Base-by-base conservation (phyloP, 1,140 invertebrate species). In the Aphis craccivora region DNA sequence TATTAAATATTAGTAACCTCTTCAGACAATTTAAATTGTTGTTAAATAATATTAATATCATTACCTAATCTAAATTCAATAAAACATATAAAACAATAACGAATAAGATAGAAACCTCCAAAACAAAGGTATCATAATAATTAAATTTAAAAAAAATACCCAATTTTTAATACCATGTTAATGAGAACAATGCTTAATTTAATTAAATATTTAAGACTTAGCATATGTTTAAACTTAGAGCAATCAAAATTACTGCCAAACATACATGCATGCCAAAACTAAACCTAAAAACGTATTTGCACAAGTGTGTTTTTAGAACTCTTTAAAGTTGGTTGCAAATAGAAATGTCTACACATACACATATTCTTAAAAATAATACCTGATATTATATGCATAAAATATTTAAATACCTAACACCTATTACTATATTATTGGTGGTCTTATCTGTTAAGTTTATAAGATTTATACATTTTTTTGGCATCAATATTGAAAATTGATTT, bases 251-350 rank as follows among this genome's bases (percentile, higher is more conserved):
- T 55, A 89, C 55, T 37, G 35, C n/a, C 87, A 89, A 55, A 40
- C 25, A 45, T 43, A 86, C 37, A 45, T 30, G 22, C 35, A 89
- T 89, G 51, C 35, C 88, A 87, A 55, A 40, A 76, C 60, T n/a
- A 76, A 45, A 89, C 51, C 22, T 4, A 3, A 37, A 89, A 89
- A 55, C 25, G 14, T 89, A 89, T 89, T 89, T 89, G 35, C 48
- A 25, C 48, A 89, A 55, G 35, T 89, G n/a, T 48, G 30, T 89
- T 55, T 89, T 89, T 89, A 89, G 23, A 89, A 37, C 37, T 89
- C 4, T 55, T 14, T 89, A 40, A 89, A 55, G 35, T 8, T 55
- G 51, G 51, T 40, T 25, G 35, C n/a, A 89, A 89, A 40, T 89
- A 37, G 9, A 84, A 40, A 84, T 84, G 37, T 40, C 9, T 8